These are phyloP conservation scores for Ditylenchus weischeri DNA, from an alignment of 2,888 invertebrate species.

Conservation along the genomic window DNA sequence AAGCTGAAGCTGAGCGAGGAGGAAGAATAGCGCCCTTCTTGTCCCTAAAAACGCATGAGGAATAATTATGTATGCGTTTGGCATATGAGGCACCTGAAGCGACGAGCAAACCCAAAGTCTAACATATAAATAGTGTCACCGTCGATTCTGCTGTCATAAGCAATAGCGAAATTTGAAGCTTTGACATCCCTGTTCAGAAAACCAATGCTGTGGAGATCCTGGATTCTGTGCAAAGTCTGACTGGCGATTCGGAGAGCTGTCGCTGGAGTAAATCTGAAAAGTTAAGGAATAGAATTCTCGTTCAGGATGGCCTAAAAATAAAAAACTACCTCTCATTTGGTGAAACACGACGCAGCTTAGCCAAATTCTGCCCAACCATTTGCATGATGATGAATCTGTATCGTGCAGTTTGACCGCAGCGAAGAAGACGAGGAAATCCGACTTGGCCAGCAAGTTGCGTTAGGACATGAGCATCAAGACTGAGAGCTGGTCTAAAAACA, in stretches of 20 bases:
- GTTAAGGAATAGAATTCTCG: no score
- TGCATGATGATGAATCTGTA: conserved; percentile 51
- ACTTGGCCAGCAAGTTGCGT: conserved; percentile 28
- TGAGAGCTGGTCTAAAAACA: conserved; percentile 40
- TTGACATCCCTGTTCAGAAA: conserved; percentile 48
- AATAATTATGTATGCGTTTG: no score
- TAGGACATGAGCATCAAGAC: conserved; percentile 48
- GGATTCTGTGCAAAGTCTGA: conserved; percentile 44
- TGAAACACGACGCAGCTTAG: conserved; percentile 41
- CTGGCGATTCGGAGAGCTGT: conserved; percentile 44
- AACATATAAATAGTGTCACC: conserved; percentile 43
- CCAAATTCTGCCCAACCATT: conserved; percentile 48
- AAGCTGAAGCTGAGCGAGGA: conserved; percentile 42
- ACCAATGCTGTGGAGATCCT: conserved; percentile 43
- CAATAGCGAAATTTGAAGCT: conserved; percentile 52
- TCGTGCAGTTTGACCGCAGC: conserved; percentile 41
- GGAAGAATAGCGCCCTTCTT: conserved; percentile 41
- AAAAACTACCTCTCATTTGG: conserved; percentile 35
- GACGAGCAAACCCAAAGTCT: conserved; percentile 53
- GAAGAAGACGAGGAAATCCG: conserved; percentile 47
- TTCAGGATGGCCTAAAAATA: no score
- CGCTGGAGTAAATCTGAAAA: conserved; percentile 35
- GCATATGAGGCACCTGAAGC: conserved; percentile 34
- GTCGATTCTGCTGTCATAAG: conserved; percentile 33
- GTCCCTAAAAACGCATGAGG: conserved; percentile 41